Evolutionary conservation across 2,113 vertebrate species (phyloP), one percentile per base, ranked within the genome.

Genomic region (Micromys minutus): DNA sequence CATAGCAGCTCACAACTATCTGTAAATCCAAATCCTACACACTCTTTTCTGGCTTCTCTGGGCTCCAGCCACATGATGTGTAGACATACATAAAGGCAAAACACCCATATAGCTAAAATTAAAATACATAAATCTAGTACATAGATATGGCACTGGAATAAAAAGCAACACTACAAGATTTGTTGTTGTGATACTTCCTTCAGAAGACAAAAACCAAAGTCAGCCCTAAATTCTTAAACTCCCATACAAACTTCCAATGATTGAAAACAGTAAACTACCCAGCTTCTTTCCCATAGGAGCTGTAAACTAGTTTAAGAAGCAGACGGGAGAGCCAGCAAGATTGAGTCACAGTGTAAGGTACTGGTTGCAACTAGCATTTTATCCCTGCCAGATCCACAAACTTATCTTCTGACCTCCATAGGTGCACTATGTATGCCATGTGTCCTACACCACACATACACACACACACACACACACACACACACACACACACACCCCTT

Each of bases 261-360:
- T 77, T 94, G 36, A 79, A 84, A 87, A 95, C 39, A 50, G n/a
- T 59, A 77, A 93, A 89, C 21, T 75, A 47, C 21, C 42, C 24
- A 13, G 5, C 67, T 71, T 71, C 67, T 19, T n/a, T 6, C 67
- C 67, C 16, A 71, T 3, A 21, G 16, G 79, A 75, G n/a, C 52
- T 95, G 52, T 92, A 89, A 95, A 93, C 63, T 31, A 76, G 76
- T 86, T 93, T 85, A 77, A 90, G 87, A 88, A 91, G 83, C 19
- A 90, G 55, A 75, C 19, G 47, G 84, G 50, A 72, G 19, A 16
- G 19, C n/a, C 69, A 72, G 17, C 69, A 10, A 72, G 69, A 39
- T 1, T 21, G 8, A n/a, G 1, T n/a, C 36, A n/a, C 2, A 22
- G 36, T 72, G 69, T 22, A 71, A 71, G 67, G 67, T n/a, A n/a